A percentile compares a stretch with the other conserved stretches of the same genome.
Evolutionary conservation across 2,113 vertebrate genomes (phyloP).

Genomic region (Sinocyclocheilus maitianheensis): DNA sequence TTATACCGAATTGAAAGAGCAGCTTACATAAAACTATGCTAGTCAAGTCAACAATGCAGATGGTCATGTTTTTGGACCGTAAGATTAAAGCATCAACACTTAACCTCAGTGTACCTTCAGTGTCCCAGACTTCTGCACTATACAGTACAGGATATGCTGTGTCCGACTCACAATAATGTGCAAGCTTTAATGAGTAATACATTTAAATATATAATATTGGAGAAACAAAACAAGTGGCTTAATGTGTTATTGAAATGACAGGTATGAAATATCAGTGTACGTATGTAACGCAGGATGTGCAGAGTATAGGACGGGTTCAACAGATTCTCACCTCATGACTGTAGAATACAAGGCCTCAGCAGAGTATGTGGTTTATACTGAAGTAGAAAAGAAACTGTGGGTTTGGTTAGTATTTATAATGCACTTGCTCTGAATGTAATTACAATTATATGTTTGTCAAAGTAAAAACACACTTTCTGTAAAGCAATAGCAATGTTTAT

Average conservation of each 20-base stretch:
- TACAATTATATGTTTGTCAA: conserved; percentile 75
- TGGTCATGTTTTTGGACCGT: neutral
- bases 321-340: conserved; percentile 76
- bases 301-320: conserved; percentile 57
- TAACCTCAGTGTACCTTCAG: conserved; percentile 1
- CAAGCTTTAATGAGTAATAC: conserved; percentile 43
- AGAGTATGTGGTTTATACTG: conserved; percentile 78
- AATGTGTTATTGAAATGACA: conserved; percentile 48
- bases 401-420: conserved; percentile 78
- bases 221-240: conserved; percentile 30
- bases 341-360: conserved; percentile 82
- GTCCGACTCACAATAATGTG: conserved; percentile 28
- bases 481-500: conserved; percentile 75
- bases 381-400: conserved; percentile 47
- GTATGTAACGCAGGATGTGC: conserved; percentile 73
- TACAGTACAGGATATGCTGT: conserved; percentile 17
- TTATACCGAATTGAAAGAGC: neutral
- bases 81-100: neutral
- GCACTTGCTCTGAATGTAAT: conserved; percentile 90
- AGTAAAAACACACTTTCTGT: conserved; percentile 65
- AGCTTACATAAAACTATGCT: neutral
- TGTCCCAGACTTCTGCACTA: conserved; percentile 42
- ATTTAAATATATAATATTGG: conserved; percentile 5
- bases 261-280: conserved; percentile 52
- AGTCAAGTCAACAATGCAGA: too few relatives aligned